These are phyloP conservation scores for Drosophila anomelani DNA, from an alignment of 2,888 invertebrate species.

Conservation along the genomic window DNA sequence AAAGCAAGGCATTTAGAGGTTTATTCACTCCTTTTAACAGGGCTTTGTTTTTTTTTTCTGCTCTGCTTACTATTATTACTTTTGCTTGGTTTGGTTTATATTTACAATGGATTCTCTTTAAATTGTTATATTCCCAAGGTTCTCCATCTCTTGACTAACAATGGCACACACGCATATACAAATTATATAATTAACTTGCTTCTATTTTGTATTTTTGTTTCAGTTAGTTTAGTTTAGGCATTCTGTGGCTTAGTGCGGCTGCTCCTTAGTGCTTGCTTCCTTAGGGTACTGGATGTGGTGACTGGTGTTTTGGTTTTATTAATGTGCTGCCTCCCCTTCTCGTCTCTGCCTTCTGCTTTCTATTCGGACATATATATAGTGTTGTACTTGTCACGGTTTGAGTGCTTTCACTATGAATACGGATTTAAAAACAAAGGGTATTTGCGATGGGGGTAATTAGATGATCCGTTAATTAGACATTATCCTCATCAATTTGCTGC, in stretches of 20 bases:
- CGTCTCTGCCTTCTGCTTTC: slow-evolving; percentile 7
- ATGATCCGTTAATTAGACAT: slow-evolving; percentile 4
- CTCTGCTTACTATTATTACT: background rate
- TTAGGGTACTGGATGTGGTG: slow-evolving; percentile 2
- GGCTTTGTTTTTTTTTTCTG: slow-evolving; percentile 4
- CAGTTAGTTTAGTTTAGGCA: slow-evolving; percentile 22
- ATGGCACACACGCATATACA: slow-evolving; percentile 51
- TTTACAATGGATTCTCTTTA: slow-evolving; percentile 21
- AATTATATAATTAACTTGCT: slow-evolving; percentile 34
- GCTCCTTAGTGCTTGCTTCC: background rate
- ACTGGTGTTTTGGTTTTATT: background rate
- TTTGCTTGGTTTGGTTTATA: slow-evolving; percentile 19
- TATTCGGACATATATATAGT: slow-evolving; percentile 21
- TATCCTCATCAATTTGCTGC: slow-evolving; percentile 9
- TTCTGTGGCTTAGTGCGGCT: slow-evolving; percentile 38
- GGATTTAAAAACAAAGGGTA: slow-evolving; percentile 23
- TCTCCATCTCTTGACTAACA: slow-evolving; percentile 40
- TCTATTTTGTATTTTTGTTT: slow-evolving; percentile 19
- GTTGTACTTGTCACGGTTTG: slow-evolving; percentile 62
- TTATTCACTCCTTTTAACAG: slow-evolving; percentile 4
- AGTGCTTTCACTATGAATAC: slow-evolving; percentile 40
- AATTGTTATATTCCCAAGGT: background rate
- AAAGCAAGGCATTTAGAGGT: slow-evolving; percentile 37
- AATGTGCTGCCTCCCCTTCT: slow-evolving; percentile 6
- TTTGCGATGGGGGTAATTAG: slow-evolving; percentile 9